Base-by-base conservation (phyloP, 1,140 invertebrate genomes). In the Micrasema longulum region DNA sequence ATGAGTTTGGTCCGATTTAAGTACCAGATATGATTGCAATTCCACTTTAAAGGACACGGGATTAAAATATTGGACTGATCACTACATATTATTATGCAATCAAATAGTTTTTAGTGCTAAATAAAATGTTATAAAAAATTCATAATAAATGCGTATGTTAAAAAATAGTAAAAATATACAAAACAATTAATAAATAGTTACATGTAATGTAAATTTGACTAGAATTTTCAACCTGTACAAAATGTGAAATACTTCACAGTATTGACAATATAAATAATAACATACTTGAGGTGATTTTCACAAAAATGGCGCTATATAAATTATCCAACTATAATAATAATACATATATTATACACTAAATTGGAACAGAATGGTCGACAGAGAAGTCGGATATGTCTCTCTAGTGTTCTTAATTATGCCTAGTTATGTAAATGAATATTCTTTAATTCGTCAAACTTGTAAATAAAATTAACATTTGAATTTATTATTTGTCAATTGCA, bases 401-500 rank as follows among this genome's bases (percentile, higher is more conserved):
- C 26, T 53, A 53, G 14, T 12, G 12, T 20, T 12, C 52, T 55
- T 31, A 6, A 57, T 57, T 57, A 57, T 12, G 26, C 26, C 53
- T 57, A 57, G 36, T 57, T 36, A 57, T 14, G 14, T 57, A 53
- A 57, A 31, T n/a, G n/a, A n/a, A n/a, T 16, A 16, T 57, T 23
- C 7, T 36, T 57, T 31, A 36, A 57, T 14, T 36, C 53, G 20
- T 18, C 31, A 57, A 57, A 38, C 23, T 12, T 52, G 20, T 14
- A 52, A 52, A 52, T 52, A 52, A 57, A 35, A 57, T 57, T 5
- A 57, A 57, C 57, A 22, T 63, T 63, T 45, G 53, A 57, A 57
- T 63, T n/a, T n/a, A n/a, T n/a, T 63, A 63, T 63, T 63, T 63
- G 57, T 63, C 57, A 63, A 63, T 63, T 45, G 41, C 36, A 63